Base-by-base conservation (phyloP, 37 sponge, comb jelly and placozoan genomes). In the Haliclona indistincta region DNA sequence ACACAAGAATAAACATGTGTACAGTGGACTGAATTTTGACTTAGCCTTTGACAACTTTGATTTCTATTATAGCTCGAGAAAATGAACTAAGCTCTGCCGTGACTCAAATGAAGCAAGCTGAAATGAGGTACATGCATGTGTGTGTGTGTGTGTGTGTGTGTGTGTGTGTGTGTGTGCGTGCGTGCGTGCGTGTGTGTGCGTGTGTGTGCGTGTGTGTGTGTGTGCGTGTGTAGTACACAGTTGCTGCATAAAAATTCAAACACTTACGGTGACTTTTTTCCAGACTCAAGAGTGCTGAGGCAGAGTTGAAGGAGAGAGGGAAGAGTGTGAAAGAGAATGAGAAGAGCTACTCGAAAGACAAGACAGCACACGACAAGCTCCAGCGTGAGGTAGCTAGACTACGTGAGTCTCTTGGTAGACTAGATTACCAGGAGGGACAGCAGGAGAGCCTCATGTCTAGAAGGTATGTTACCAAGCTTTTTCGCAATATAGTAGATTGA, bases 291-390 rank as follows among this genome's bases (percentile, higher is more conserved):
- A 73, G 74, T 85, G 73, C 85, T n/a, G 67, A 78, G 81, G 40
- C 63, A 2, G 91, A 95, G 71, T 52, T 95, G 65, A 86, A 89
- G 63, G 83, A 89, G 74, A 84, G 78, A 55, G 90, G 89, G 77
- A 54, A 43, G 40, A 38, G 53, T 22, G 67, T 73, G 36, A 92
- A 86, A 61, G 82, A 74, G 35, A 74, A 77, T 61, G 87, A 86
- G 69, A 60, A 61, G 60, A 58, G 76, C 2, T 95, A 93, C 63
- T 60, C 44, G 22, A 74, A 78, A 72, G 94, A 93, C 38, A 85
- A 85, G 49, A 43, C 82, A 23, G 36, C 25, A 4, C 52, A 81
- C 20, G 84, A 78, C 39, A 64, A 54, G n/a, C 15, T 75, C 3
- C 51, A 84, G 67, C 84, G 56, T 29, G 82, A 84, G 28, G 64